phyloP scores from a whole-genome alignment of 30 jellyfish, hydroid and myxozoan genomes.

The Aurelia sp. region DNA sequence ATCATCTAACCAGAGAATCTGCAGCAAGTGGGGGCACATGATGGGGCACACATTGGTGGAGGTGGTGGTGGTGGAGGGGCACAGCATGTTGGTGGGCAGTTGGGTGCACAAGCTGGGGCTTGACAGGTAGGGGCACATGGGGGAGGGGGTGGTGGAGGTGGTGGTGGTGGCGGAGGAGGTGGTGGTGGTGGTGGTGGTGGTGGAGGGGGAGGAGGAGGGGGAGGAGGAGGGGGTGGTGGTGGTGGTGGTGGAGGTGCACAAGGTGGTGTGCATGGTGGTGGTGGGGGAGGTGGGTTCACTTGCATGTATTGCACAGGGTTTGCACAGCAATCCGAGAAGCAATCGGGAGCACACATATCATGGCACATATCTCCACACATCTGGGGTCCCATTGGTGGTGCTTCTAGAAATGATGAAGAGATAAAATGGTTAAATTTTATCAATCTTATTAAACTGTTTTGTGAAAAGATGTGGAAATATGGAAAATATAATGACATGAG shows the following conservation, averaged over 20 bases:
- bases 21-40: conserved; percentile 87
- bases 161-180: conserved; percentile 87
- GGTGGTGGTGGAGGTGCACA: conserved; percentile 77
- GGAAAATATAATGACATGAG: no score
- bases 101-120: conserved; percentile 74
- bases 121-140: conserved; percentile 70
- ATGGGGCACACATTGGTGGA: conserved; percentile 83
- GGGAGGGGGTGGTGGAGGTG: conserved; percentile 94
- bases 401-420: conserved; percentile 33
- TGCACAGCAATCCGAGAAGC: conserved; percentile 83
- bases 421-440: background rate
- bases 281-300: conserved; percentile 73
- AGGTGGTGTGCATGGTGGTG: conserved; percentile 74
- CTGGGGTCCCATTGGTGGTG: conserved; percentile 79
- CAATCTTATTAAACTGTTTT: no score
- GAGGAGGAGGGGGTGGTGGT: conserved; percentile 80
- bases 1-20: conserved; percentile 24
- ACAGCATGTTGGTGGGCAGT: conserved; percentile 75
- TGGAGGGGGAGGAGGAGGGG: conserved; percentile 77
- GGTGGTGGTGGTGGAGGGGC: conserved; percentile 93
- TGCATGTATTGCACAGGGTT: conserved; percentile 75
- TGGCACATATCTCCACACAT: conserved; percentile 92
- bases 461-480: no score
- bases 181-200: conserved; percentile 91
- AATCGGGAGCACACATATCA: conserved; percentile 95